Conservation (phyloP, 2,797 vertebrate genomes). For the Crenuchus spilurus region DNA sequence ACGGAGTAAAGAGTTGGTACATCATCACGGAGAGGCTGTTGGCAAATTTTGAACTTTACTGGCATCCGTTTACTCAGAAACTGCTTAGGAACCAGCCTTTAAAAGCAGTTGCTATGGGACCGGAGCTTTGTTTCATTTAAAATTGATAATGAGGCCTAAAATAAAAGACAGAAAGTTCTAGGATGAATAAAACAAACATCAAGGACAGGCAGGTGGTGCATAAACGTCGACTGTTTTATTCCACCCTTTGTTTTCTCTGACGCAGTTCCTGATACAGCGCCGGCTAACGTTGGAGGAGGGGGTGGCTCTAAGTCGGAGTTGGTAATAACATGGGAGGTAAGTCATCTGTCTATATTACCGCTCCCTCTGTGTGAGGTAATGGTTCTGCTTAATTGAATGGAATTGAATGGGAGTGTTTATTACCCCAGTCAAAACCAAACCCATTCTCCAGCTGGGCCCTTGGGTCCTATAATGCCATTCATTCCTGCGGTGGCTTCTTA, state of each 20-base stretch:
- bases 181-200: constrained; percentile 1
- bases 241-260: constrained; percentile 50
- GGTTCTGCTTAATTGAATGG: constrained; percentile 62
- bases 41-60: constrained; percentile 17
- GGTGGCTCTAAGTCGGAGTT: constrained; percentile 93
- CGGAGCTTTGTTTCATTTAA: constrained; percentile 32
- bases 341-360: constrained; percentile 76
- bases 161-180: constrained; percentile 6
- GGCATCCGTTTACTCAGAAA: constrained; percentile 4
- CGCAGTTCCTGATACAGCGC: constrained; percentile 90
- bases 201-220: neutral
- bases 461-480: constrained; percentile 64
- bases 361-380: constrained; percentile 57
- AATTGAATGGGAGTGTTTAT: constrained; percentile 61
- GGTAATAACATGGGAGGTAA: constrained; percentile 98
- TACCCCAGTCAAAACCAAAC: constrained; percentile 64
- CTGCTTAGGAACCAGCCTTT: constrained; percentile 2
- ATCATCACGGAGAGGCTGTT: constrained; percentile 11
- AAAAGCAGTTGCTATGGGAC: constrained; percentile 40
- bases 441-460: constrained; percentile 58
- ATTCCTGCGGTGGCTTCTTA: constrained; percentile 45
- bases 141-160: constrained; percentile 31
- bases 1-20: neutral
- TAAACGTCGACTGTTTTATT: neutral
- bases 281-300: constrained; percentile 91